Evolutionary conservation across 2,797 vertebrate genomes (phyloP), one percentile per base, ranked within the genome.

Genomic region (Peromyscus nudipes): DNA sequence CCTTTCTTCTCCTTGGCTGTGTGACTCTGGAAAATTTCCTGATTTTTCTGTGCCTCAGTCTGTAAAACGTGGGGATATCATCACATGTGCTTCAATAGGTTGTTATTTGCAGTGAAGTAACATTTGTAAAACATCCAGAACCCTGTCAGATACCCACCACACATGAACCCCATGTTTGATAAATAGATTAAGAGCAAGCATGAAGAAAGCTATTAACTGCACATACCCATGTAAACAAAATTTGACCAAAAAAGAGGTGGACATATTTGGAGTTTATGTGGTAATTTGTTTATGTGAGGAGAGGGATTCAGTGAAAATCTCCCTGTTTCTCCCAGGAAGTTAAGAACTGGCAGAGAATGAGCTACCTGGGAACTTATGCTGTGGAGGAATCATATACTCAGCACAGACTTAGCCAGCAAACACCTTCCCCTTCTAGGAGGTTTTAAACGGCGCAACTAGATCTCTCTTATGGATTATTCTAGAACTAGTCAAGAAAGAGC

Each of bases 161-260:
- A 10, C 12, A 13, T 71, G 43, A 67, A 55, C 34, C 86, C 12
- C 34, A 43, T 83, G 80, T 92, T 94, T 79, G 69, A 46, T 62
- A 83, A 95, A 76, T 46, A 81, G 46, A 91, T 89, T 81, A 79
- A 83, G 69, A n/a, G 5, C 52, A 92, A 87, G 55, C 29, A 40
- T 25, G 17, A 57, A 85, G 34, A 92, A 31, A 75, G 14, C 69
- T 83, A 49, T 73, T 83, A 89, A 79, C 64, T 94, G 37, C 55
- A 46, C 55, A 82, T 49, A 89, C 37, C 29, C 34, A 64, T 84
- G 69, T 83, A 84, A 82, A 89, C 40, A 67, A 46, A 67, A 94
- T 62, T 46, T 82, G 83, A 75, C 64, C 65, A 40, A 37, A 67
- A 64, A 12, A 49, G 29, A 34, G 10, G 8, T 21, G 34, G 27